Conservation (phyloP, 1,140 invertebrate species). For the Sesamia nonagrioides region DNA sequence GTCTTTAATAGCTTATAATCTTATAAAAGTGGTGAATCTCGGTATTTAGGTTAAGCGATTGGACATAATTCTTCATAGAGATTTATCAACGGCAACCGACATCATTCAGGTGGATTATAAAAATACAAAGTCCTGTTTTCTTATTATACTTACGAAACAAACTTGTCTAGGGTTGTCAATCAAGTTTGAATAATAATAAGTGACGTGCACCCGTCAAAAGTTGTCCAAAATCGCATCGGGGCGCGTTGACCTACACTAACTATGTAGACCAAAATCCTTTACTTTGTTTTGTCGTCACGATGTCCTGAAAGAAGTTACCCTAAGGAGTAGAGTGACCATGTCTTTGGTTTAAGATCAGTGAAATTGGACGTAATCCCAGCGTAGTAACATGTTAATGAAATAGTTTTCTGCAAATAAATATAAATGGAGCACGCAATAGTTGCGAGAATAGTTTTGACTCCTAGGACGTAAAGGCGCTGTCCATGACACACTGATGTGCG, state of each 20-base stretch:
- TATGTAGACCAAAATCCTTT: constrained; percentile 82
- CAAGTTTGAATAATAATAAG: constrained; percentile 79
- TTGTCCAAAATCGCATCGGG: constrained; percentile 85
- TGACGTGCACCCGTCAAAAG: constrained; percentile 81
- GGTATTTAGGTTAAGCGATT: too few species aligned
- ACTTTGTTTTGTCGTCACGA: constrained; percentile 72
- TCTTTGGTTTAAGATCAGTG: not conserved
- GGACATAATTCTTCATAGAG: not conserved
- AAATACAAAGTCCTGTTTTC: not conserved
- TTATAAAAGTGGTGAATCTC: too few species aligned
- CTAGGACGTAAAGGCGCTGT: too few species aligned
- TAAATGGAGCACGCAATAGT: too few species aligned
- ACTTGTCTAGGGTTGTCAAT: constrained; percentile 70
- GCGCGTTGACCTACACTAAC: constrained; percentile 83
- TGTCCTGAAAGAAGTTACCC: constrained; percentile 42
- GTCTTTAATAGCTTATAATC: too few species aligned
- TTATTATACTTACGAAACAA: not conserved
- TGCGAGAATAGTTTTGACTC: too few species aligned
- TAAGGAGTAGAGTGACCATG: constrained; percentile 32
- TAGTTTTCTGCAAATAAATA: too few species aligned
- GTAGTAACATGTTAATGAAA: not conserved
- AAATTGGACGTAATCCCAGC: not conserved
- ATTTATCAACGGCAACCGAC: not conserved
- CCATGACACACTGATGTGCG: too few species aligned
- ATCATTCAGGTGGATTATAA: not conserved